Percentiles rank a stretch among this genome's conserved stretches.
Conservation (phyloP, 1,140 invertebrate genomes). For the Cepaea nemoralis region DNA sequence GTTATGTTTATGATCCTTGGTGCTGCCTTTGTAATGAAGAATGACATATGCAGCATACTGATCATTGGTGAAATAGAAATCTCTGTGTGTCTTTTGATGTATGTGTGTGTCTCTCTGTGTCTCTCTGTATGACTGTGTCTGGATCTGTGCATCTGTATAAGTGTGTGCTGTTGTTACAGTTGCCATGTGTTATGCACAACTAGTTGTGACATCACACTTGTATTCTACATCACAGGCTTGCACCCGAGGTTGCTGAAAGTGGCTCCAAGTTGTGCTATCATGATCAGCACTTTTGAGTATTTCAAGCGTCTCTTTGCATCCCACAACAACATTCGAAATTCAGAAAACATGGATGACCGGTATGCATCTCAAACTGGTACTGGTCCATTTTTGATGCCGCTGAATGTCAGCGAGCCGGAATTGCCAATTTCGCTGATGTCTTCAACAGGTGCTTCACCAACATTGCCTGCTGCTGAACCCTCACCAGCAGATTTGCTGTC, state of each 20-base stretch:
- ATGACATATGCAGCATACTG: too few species aligned
- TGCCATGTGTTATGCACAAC: too few species aligned
- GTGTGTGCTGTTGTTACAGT: too few species aligned
- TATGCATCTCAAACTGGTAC: neutral
- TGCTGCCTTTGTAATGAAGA: too few species aligned
- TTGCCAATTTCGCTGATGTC: neutral
- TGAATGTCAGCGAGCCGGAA: neutral
- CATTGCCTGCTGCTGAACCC: neutral
- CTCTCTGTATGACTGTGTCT: too few species aligned
- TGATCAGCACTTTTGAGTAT: constrained; percentile 97
- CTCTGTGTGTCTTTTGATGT: too few species aligned
- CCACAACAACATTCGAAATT: neutral
- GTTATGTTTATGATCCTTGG: too few species aligned
- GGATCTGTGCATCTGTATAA: too few species aligned
- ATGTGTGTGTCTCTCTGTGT: too few species aligned
- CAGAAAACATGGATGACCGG: neutral
- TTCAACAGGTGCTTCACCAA: neutral
- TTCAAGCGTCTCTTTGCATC: constrained; percentile 86
- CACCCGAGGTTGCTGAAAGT: constrained; percentile 91
- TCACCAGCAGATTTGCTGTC: constrained; percentile 7
- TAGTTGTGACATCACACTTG: too few species aligned
- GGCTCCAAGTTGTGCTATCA: constrained; percentile 96
- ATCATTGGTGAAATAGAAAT: too few species aligned
- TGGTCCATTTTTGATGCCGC: neutral
- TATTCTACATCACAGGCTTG: constrained; percentile 82